A percentile compares a stretch with the other conserved stretches of the same genome.
These are phyloP conservation scores for Andricus grossulariae DNA, from an alignment of 1,140 invertebrate genomes.

Conservation along the genomic window DNA sequence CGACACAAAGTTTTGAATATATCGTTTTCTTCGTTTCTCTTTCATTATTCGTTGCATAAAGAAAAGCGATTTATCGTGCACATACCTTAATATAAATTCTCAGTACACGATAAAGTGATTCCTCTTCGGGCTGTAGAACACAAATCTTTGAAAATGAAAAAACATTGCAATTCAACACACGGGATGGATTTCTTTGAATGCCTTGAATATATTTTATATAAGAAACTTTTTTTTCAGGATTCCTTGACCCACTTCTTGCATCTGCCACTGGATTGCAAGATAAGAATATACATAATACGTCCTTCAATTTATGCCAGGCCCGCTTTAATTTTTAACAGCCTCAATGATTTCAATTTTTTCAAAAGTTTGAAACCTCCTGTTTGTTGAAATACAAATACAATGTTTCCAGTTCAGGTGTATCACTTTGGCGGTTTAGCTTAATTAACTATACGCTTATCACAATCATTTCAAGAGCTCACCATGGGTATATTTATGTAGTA, in stretches of 20 bases:
- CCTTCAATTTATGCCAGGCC: too few species aligned
- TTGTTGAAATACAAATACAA: too few species aligned
- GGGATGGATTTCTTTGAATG: background rate
- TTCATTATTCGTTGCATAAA: constrained; percentile 2
- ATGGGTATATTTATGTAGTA: constrained; percentile 50
- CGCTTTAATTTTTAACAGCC: too few species aligned
- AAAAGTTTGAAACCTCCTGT: too few species aligned
- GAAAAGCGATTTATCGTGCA: constrained; percentile 6
- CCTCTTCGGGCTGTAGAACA: background rate
- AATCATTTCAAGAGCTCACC: constrained; percentile 49
- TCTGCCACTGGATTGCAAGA: background rate
- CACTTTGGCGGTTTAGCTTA: constrained; percentile 1
- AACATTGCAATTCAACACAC: background rate
- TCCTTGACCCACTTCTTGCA: background rate
- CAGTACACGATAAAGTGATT: background rate
- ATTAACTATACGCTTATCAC: constrained; percentile 44
- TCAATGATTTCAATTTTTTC: too few species aligned
- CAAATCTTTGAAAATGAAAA: background rate
- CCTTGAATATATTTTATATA: background rate
- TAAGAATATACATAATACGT: background rate
- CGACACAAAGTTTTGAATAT: background rate
- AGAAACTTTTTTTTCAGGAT: constrained; percentile 1
- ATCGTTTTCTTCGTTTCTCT: background rate
- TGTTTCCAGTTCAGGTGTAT: background rate
- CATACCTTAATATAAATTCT: background rate